Evolutionary conservation across 2,888 invertebrate species (phyloP).

Genomic region (Acheta domesticus): DNA sequence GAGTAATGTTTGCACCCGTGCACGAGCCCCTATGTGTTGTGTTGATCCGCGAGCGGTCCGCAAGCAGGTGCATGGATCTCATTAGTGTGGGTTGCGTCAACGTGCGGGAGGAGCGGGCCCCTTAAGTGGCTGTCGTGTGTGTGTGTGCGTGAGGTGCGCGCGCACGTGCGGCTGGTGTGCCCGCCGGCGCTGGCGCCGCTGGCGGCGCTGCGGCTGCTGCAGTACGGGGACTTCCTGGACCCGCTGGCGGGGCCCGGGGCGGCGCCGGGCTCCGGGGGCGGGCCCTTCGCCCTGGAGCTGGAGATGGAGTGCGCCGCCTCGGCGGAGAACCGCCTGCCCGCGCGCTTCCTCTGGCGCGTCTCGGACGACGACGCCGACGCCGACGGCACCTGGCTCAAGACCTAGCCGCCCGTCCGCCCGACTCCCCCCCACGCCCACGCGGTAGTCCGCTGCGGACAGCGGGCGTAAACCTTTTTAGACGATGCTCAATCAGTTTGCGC

Average conservation of each 20-base stretch:
- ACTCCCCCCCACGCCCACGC: background rate
- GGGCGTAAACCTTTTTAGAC: too few species aligned
- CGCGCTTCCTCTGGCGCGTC: background rate
- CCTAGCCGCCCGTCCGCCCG: background rate
- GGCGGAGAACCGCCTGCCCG: background rate
- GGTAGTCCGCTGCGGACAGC: background rate
- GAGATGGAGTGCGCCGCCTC: background rate
- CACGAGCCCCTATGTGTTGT: too few species aligned
- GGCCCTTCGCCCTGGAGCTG: background rate
- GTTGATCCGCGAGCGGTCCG: fast-evolving
- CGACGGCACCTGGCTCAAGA: background rate
- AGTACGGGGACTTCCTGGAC: background rate
- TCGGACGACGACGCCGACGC: background rate
- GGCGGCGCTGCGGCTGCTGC: background rate
- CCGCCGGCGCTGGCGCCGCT: background rate
- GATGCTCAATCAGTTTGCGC: too few species aligned
- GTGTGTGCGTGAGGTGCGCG: background rate
- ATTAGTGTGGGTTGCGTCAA: background rate
- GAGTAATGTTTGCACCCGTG: too few species aligned
- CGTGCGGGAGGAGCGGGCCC: too few species aligned
- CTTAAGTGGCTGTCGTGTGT: background rate
- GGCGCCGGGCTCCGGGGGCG: background rate
- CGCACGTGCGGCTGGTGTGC: background rate
- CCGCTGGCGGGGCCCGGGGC: background rate
- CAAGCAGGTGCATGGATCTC: background rate